Base-by-base conservation (phyloP, 2,888 invertebrate genomes). In the Masnerella sp. region DNA sequence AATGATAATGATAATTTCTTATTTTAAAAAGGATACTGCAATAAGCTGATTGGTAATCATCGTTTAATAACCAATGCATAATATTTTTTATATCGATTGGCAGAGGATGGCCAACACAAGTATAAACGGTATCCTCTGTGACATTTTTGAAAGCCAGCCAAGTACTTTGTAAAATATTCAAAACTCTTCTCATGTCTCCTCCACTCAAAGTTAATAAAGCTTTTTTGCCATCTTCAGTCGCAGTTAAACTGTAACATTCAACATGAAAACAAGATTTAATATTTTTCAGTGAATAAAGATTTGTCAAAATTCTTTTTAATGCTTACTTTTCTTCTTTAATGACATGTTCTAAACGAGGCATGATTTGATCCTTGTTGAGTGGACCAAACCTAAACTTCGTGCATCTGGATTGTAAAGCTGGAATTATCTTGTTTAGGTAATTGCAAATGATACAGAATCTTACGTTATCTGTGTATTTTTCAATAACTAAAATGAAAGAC, bases 381-480 rank as follows among this genome's bases (percentile, higher is more conserved):
- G 98, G 98, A 2, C 96, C 98, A 88, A 99, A 99, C 38, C 98
- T 91, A 85, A 99, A 99, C 67, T 97, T 91, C 0, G 98, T 99
- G 88, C 99, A 99, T 80, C 99, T 91, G 9, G 99, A 99, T 88
- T 99, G 99, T 58, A 99, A 90, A 2, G 99, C 99, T 11, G 99
- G 99, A 81, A 98, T 99, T 74, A 99, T 98, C 90, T 99, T 99
- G 80, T 97, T 96, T 79, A 99, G 89, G 88, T 99, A 99, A 88
- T 99, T 99, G 89, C 99, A 98, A 83, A 99, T 99, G 69, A 99
- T 94, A 87, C 99, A 99, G 88, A 99, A 99, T 5, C 99, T 90
- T 2, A 98, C 96, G 88, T 99, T 99, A 78, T 98, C 98, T 8
- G 99, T 99, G 87, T 97, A 99, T 88, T 99, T 99, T 88, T 99